Evolutionary conservation across 2,113 vertebrate species (phyloP), one percentile per base, ranked within the genome.

Genomic region (Sorex fumeus): DNA sequence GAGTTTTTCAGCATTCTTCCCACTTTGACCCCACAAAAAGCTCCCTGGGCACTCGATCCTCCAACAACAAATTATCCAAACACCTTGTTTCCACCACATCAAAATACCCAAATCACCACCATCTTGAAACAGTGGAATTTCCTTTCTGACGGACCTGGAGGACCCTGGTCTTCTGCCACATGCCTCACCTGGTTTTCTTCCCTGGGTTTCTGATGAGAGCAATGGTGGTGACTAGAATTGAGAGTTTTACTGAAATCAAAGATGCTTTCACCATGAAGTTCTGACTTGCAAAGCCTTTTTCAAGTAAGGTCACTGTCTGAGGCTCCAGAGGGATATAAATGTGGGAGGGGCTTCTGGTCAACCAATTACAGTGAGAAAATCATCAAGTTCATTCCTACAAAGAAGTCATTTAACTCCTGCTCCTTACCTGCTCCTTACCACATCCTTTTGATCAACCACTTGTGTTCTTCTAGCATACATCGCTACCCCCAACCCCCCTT

Each of bases 281-380:
- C 30, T 60, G 70, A 9, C 9, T 10, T n/a, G 57, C 19, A 66
- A 88, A 79, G 43, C 34, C 45, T 71, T 91, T 91, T 84, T 28
- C n/a, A 92, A 90, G 88, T 83, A 79, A 82, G 19, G n/a, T 77
- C 43, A 72, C 27, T 30, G 23, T 36, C 13, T 71, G 45, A 7
- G 70, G 19, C 72, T 78, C 32, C 34, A 5, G 4, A 4, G 34
- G 1, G 25, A 27, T 6, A 25, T 28, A 28, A 36, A 47, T 69
- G 77, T 9, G 0, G 23, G 25, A 27, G 21, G 32, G 4, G 8
- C 13, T 53, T 72, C 9, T 64, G 11, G 27, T 62, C 15, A 43
- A 19, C 6, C 5, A 16, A 74, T 7, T 62, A 11, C 47, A 90
- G 3, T 74, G 19, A 28, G 43, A 21, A 57, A 92, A 50, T 6